phyloP scores from a whole-genome alignment of 2,113 vertebrate genomes.

The Stigmatopora argus region DNA sequence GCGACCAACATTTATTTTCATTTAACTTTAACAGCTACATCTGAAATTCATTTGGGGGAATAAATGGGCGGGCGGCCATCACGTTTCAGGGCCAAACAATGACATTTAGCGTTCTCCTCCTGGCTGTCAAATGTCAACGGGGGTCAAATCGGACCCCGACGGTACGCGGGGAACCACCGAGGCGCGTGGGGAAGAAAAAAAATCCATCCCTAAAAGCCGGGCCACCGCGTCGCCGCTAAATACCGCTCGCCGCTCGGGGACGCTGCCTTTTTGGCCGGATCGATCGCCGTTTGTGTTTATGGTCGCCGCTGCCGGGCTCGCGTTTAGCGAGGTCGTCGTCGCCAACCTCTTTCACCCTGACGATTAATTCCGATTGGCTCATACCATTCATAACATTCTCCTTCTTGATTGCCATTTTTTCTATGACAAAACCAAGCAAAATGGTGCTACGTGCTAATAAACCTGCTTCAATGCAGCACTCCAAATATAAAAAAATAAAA shows the following conservation, averaged over 20 bases:
- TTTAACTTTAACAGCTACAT: neutral
- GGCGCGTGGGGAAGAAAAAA: slow-evolving; percentile 75
- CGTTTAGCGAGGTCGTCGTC: too few species aligned
- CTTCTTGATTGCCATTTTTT: too few species aligned
- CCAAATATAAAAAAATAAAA: too few species aligned
- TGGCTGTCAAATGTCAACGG: neutral
- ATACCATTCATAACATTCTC: too few species aligned
- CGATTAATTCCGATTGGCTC: too few species aligned
- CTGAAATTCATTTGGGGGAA: neutral
- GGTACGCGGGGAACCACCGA: slow-evolving; percentile 84
- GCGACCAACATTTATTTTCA: neutral
- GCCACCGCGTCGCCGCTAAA: slow-evolving; percentile 95
- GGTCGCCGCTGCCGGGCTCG: slow-evolving; percentile 90
- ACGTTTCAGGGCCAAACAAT: slow-evolving; percentile 33
- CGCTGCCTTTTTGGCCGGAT: slow-evolving; percentile 99
- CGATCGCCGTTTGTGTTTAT: slow-evolving; percentile 99
- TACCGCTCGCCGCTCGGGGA: slow-evolving; percentile 93
- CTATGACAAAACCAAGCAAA: too few species aligned
- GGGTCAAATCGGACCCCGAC: neutral
- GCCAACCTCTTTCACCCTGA: too few species aligned
- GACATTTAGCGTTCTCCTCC: neutral
- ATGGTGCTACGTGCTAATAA: too few species aligned
- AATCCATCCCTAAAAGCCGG: slow-evolving; percentile 89
- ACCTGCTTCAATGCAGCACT: too few species aligned
- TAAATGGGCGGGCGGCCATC: slow-evolving; percentile 1